These are phyloP conservation scores for Drosophila bocki DNA, from an alignment of 1,140 invertebrate genomes.

Conservation along the genomic window DNA sequence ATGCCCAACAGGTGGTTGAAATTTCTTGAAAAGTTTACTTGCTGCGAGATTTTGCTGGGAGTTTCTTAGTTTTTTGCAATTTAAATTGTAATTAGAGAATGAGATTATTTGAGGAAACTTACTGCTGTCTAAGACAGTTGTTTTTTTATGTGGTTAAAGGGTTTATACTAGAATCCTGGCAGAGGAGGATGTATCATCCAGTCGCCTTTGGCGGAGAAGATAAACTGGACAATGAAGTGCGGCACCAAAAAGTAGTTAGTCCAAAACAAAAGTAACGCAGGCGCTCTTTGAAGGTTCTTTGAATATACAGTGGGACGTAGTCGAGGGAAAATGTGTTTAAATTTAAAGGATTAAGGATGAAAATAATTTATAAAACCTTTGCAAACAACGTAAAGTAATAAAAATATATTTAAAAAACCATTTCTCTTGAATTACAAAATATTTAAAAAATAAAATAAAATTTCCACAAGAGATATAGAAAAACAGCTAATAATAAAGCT, in stretches of 20 bases:
- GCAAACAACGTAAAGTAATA: too few species aligned
- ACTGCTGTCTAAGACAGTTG: not conserved
- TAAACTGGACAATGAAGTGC: slow-evolving; percentile 45
- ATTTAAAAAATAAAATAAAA: too few species aligned
- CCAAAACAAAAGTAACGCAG: slow-evolving; percentile 47
- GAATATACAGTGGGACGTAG: slow-evolving; percentile 19
- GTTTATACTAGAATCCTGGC: not conserved
- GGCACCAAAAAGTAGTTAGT: slow-evolving; percentile 20
- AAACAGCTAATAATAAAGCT: not conserved
- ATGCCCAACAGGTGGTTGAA: slow-evolving; percentile 37
- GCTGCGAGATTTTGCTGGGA: not conserved
- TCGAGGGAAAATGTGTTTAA: not conserved
- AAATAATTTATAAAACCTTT: too few species aligned
- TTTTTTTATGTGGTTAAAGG: not conserved
- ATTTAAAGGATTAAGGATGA: not conserved
- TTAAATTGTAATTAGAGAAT: too few species aligned
- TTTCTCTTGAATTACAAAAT: not conserved
- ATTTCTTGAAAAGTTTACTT: not conserved
- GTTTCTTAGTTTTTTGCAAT: not conserved
- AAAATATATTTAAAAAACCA: not conserved
- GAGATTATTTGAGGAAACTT: not conserved
- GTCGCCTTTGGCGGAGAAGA: slow-evolving; percentile 36
- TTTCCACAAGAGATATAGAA: not conserved
- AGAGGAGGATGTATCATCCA: slow-evolving; percentile 16
- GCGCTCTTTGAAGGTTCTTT: slow-evolving; percentile 14